A percentile compares a stretch with the other conserved stretches of the same genome.
Conservation (phyloP, 2,113 vertebrate genomes). For the Scomber colias region DNA sequence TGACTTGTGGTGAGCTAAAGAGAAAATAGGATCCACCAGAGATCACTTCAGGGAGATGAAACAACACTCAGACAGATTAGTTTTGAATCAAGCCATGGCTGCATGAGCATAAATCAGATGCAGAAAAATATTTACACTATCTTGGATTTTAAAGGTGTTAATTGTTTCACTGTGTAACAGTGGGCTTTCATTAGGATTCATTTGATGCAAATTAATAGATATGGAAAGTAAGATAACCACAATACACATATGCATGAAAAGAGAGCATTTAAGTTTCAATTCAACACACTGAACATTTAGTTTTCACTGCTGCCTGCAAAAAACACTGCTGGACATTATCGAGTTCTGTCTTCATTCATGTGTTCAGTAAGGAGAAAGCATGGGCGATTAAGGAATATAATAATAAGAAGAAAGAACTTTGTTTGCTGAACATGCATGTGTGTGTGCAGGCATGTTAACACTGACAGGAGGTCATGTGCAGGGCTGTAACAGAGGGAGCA, state of each 20-base stretch:
- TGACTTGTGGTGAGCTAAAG: constrained; percentile 56
- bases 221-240: not conserved
- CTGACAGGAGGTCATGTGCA: constrained; percentile 28
- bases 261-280: no score
- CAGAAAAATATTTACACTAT: constrained; percentile 4
- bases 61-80: constrained; percentile 44
- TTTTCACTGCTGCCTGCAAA: not conserved
- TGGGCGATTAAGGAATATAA: not conserved
- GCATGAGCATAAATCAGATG: constrained; percentile 51
- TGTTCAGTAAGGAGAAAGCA: not conserved
- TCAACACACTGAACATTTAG: not conserved
- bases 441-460: not conserved
- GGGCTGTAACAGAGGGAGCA: constrained; percentile 17
- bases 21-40: constrained; percentile 60
- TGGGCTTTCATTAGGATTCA: constrained; percentile 42
- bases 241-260: not conserved
- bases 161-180: constrained; percentile 42
- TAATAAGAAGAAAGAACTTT: not conserved
- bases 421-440: not conserved
- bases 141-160: constrained; percentile 20
- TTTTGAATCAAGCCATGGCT: constrained; percentile 57
- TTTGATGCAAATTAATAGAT: constrained; percentile 40
- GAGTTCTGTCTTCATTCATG: not conserved
- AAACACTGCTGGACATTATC: not conserved
- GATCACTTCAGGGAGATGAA: constrained; percentile 50